Conservation (phyloP, 2,113 vertebrate genomes). For the Prunella fulvescens region DNA sequence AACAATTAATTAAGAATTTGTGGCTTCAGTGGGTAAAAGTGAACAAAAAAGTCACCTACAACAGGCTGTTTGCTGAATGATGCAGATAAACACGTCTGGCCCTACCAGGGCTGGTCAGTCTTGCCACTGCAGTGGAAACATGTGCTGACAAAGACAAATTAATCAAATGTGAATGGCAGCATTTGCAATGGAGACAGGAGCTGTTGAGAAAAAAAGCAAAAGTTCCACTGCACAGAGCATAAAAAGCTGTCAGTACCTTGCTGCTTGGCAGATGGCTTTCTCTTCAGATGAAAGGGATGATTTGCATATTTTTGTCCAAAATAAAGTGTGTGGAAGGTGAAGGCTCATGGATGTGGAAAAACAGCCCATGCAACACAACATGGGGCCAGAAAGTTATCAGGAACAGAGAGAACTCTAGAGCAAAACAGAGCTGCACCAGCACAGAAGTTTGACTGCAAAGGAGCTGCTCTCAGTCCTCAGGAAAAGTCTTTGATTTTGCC, state of each 20-base stretch:
- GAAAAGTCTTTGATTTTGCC: background rate
- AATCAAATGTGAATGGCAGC: background rate
- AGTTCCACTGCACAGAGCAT: background rate
- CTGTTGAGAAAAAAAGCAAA: background rate
- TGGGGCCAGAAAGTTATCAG: background rate
- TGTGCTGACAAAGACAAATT: slow-evolving; percentile 4
- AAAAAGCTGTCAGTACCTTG: background rate
- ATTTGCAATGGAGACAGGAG: background rate
- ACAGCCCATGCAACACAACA: background rate
- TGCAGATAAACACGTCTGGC: background rate
- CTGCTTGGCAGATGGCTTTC: background rate
- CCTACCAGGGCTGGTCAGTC: background rate
- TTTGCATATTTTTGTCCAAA: background rate
- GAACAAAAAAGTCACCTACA: background rate
- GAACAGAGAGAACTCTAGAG: background rate
- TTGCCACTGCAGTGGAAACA: background rate
- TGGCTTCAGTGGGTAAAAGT: slow-evolving; percentile 30
- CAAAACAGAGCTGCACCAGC: background rate
- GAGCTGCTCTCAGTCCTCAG: background rate
- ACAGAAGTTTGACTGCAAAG: background rate
- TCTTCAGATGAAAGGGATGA: background rate
- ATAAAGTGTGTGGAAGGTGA: slow-evolving; percentile 10
- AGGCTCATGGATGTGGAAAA: background rate
- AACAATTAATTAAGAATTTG: slow-evolving; percentile 32
- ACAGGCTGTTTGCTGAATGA: background rate